These are phyloP conservation scores for Globodera ellingtonae DNA, from an alignment of 1,140 invertebrate genomes.

Conservation along the genomic window DNA sequence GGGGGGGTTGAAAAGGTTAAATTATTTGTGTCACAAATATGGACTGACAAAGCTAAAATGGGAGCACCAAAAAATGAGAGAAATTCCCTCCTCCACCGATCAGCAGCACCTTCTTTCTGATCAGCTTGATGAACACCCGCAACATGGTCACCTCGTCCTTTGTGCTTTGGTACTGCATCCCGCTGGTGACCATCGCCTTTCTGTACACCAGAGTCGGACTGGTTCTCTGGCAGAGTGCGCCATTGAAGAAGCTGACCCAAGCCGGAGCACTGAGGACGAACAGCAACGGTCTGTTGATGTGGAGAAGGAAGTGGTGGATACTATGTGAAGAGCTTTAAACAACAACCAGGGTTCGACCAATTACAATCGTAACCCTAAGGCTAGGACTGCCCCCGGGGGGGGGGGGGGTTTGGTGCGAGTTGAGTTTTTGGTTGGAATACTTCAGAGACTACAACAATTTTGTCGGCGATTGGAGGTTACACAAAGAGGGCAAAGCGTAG, in stretches of 20 bases:
- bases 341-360: too few relatives aligned
- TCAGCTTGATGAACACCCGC: constrained; percentile 32
- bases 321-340: too few relatives aligned
- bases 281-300: constrained; percentile 11
- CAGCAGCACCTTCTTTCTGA: constrained; percentile 11
- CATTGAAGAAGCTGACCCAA: constrained; percentile 38
- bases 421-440: neutral
- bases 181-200: constrained; percentile 49
- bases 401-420: neutral
- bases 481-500: neutral
- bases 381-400: too few relatives aligned
- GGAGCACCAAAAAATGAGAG: neutral
- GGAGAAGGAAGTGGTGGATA: neutral
- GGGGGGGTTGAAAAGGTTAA: too few relatives aligned
- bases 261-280: constrained; percentile 17
- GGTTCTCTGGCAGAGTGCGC: constrained; percentile 53
- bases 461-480: neutral
- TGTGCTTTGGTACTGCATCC: constrained; percentile 61
- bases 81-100: too few relatives aligned
- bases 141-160: constrained; percentile 53
- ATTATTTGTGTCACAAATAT: too few relatives aligned
- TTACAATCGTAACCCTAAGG: too few relatives aligned
- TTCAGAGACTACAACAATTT: neutral
- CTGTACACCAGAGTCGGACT: constrained; percentile 61
- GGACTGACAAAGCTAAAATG: neutral